Evolutionary conservation across 2,113 vertebrate species (phyloP).

Genomic region (Circaetus cinerascens): DNA sequence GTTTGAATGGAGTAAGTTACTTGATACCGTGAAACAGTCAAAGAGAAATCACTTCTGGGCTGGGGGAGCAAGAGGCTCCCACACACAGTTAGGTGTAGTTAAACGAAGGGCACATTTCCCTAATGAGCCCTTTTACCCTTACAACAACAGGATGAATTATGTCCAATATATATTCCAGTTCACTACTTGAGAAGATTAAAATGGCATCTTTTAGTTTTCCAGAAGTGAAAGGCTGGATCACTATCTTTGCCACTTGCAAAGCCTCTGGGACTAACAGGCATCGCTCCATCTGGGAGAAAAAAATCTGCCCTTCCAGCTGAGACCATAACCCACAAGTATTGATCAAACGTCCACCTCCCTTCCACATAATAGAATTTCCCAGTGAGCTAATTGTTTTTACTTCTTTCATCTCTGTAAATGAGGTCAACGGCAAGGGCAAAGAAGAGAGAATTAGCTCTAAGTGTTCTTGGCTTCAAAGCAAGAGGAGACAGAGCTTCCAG

Average conservation of each 20-base stretch:
- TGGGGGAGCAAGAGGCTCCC: not conserved
- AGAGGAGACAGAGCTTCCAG: not conserved
- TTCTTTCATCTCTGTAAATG: conserved; percentile 61
- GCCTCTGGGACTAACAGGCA: conserved; percentile 14
- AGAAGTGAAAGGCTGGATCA: not conserved
- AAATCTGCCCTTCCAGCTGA: conserved; percentile 46
- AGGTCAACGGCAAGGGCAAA: conserved; percentile 60
- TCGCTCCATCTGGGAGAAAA: conserved; percentile 42
- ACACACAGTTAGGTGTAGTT: not conserved
- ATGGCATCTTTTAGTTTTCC: not conserved
- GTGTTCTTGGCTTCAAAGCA: conserved; percentile 56
- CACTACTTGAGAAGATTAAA: conserved; percentile 10
- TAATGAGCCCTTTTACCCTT: not conserved
- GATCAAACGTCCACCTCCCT: conserved; percentile 51
- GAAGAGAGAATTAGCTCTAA: conserved; percentile 45
- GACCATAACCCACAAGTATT: conserved; percentile 27
- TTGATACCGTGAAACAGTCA: not conserved
- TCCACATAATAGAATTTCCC: conserved; percentile 57
- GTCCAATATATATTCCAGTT: not conserved
- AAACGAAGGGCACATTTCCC: not conserved
- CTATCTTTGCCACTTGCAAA: not conserved
- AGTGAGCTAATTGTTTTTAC: conserved; percentile 61
- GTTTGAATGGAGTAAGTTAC: not conserved
- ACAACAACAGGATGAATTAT: not conserved
- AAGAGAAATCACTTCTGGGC: not conserved